Conservation (phyloP, 37 sponge, comb jelly and placozoan genomes). For the Oopsacas minuta region DNA sequence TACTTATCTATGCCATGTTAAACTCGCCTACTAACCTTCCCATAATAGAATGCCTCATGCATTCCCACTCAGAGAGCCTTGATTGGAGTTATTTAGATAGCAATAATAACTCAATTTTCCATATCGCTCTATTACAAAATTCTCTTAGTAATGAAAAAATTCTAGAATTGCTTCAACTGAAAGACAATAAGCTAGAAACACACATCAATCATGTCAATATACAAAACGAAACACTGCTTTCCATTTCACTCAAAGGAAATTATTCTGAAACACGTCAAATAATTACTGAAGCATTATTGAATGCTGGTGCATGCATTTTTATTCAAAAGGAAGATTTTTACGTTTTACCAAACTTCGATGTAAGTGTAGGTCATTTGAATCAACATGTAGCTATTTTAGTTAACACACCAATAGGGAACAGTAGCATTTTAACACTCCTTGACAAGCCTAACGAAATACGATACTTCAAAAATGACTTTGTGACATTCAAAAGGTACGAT, state of each 20-base stretch:
- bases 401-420: background rate
- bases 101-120: background rate
- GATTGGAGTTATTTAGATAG: background rate
- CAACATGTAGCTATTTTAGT: background rate
- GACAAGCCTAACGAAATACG: background rate
- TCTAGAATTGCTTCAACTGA: background rate
- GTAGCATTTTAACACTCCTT: background rate
- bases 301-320: background rate
- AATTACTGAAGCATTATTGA: background rate
- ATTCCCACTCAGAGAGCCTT: background rate
- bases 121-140: background rate
- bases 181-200: background rate
- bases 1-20: background rate
- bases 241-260: background rate
- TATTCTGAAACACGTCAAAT: background rate
- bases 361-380: background rate
- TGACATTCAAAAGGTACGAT: background rate
- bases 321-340: background rate
- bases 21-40: background rate
- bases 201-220: background rate
- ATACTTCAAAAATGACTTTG: background rate
- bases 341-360: background rate
- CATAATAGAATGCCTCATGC: background rate
- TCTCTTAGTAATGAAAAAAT: background rate
- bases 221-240: background rate